Percentiles rank a stretch among this genome's conserved stretches.
phyloP scores from a whole-genome alignment of 2,113 vertebrate genomes.

The Burhinus oedicnemus region DNA sequence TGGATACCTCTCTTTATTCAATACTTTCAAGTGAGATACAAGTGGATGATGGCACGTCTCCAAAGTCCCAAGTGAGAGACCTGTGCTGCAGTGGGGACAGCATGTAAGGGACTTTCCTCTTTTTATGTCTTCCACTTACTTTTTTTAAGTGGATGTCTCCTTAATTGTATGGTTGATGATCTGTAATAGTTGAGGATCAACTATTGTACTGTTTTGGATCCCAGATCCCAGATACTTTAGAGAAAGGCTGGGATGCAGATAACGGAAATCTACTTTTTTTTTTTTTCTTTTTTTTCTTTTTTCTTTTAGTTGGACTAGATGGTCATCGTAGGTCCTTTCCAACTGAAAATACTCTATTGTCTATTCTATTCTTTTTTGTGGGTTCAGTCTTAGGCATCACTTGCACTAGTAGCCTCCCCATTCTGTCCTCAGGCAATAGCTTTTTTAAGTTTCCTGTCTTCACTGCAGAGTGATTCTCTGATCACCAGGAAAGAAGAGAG shows the following conservation, averaged over 20 bases:
- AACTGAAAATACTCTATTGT: neutral
- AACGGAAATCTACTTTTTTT: neutral
- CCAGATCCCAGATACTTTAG: neutral
- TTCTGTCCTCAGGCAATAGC: neutral
- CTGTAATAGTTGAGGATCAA: neutral
- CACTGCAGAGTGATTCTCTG: neutral
- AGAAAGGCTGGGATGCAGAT: neutral
- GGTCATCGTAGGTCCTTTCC: neutral
- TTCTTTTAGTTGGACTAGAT: neutral
- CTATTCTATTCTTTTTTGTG: neutral
- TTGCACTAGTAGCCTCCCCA: neutral
- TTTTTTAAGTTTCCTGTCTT: neutral
- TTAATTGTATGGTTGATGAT: neutral
- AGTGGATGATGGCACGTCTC: accelerated
- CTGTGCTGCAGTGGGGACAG: neutral
- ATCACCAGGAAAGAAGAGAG: neutral
- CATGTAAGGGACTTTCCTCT: neutral
- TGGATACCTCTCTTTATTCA: neutral
- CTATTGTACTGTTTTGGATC: neutral
- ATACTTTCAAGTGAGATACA: neutral
- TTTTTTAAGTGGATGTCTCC: neutral
- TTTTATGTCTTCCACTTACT: neutral
- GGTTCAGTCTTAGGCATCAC: neutral
- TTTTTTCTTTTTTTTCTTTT: neutral
- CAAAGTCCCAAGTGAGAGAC: neutral